Base-by-base conservation (phyloP, 2,113 vertebrate genomes). In the Fulica atra region DNA sequence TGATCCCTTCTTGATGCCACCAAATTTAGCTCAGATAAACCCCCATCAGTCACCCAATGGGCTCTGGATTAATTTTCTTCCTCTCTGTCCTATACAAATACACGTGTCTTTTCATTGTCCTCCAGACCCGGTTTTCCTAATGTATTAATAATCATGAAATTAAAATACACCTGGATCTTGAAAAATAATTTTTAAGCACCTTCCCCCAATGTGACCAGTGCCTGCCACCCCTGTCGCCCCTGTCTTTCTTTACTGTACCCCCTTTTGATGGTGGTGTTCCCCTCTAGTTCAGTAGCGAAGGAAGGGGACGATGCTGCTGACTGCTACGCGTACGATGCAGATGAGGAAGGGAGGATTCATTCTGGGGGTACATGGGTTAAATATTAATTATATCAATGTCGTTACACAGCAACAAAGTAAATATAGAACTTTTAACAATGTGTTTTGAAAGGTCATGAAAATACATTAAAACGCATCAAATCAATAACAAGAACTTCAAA, bases 381-480 rank as follows among this genome's bases (percentile, higher is more conserved):
- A 84, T 90, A 90, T 81, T 84, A 60, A 76, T 90, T 81, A 26
- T 74, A 53, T 65, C 53, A 65, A 61, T 24, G 7, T 71, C 61
- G 88, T 91, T 81, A 54, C n/a, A n/a, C 13, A 76, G 54, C 35
- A 84, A 81, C 65, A 90, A 91, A 86, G 68, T 93, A 96, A 92
- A 91, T 44, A 76, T 0, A 80, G 28, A 85, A 53, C 79, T 92
- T 93, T 90, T 95, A 91, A 82, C 92, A 96, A 81, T 94, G 86
- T 88, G 70, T 94, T 97, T 97, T 97, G 93, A 98, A 98, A 95
- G 74, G 64, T 94, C 96, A 96, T 95, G 96, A 97, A 97, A 97
- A 97, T 94, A 78, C 92, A 96, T 94, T 96, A 94, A 96, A 97
- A 97, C 23, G n/a, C 93, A 93, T 71, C 94, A 97, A 97, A 96